These are phyloP conservation scores for Scaptomyza parva DNA, from an alignment of 2,888 invertebrate genomes.

Conservation along the genomic window DNA sequence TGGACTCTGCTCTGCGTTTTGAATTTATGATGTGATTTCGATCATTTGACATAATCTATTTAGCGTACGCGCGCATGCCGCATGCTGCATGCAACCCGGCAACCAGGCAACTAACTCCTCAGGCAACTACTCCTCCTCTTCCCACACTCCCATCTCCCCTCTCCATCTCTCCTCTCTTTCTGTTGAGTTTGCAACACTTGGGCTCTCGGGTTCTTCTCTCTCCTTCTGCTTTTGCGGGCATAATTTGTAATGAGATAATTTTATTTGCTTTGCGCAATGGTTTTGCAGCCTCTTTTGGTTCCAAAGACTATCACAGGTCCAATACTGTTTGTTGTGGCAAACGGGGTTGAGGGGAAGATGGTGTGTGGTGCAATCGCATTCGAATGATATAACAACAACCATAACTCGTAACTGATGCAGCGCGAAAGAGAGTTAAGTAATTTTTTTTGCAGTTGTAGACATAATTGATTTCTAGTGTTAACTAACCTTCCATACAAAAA, in stretches of 20 bases:
- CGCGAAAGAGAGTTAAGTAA: conserved; percentile 21
- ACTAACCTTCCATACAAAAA: background rate
- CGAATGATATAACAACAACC: conserved; percentile 34
- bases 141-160: conserved; percentile 22
- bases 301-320: conserved; percentile 1
- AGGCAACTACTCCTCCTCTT: conserved; percentile 22
- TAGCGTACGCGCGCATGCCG: conserved; percentile 68
- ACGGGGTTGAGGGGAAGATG: background rate
- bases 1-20: conserved; percentile 39
- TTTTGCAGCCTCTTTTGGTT: conserved; percentile 22
- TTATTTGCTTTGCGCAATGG: conserved; percentile 82
- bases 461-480: conserved; percentile 52
- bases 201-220: conserved; percentile 15
- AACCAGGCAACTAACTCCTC: conserved; percentile 29
- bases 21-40: conserved; percentile 84
- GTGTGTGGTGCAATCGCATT: conserved; percentile 30
- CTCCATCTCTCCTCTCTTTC: background rate
- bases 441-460: conserved; percentile 14
- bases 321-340: background rate
- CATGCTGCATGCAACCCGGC: conserved; percentile 15
- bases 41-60: conserved; percentile 84
- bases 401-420: conserved; percentile 19
- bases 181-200: conserved; percentile 13
- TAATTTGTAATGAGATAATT: conserved; percentile 82
- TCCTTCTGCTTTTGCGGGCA: conserved; percentile 62